Evolutionary conservation across 2,113 vertebrate species (phyloP).

Genomic region (Mixornis gularis): DNA sequence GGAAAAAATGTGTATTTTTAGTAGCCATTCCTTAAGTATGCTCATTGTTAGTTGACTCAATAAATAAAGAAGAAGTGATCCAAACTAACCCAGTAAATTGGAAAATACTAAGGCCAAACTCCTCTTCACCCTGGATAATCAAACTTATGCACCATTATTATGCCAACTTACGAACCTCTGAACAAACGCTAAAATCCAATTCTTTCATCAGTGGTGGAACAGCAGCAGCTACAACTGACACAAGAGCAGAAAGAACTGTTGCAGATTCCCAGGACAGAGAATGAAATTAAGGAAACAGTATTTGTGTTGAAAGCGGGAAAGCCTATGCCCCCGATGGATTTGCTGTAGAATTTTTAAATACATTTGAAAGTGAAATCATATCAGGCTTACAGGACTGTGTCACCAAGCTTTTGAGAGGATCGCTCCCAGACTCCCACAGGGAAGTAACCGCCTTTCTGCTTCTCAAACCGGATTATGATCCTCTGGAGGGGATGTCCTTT

Average conservation of each 20-base stretch:
- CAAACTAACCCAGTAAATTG: not conserved
- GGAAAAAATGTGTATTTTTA: not conserved
- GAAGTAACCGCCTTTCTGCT: slow-evolving; percentile 20
- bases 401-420: slow-evolving; percentile 62
- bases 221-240: slow-evolving; percentile 31
- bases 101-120: not conserved
- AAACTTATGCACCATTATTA: slow-evolving; percentile 31
- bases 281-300: slow-evolving; percentile 50
- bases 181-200: slow-evolving; percentile 51
- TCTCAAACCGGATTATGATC: slow-evolving; percentile 32
- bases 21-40: not conserved
- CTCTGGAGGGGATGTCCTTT: slow-evolving; percentile 39
- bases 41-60: not conserved
- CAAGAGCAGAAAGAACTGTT: slow-evolving; percentile 40
- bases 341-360: slow-evolving; percentile 61
- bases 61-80: not conserved
- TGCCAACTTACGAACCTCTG: slow-evolving; percentile 1
- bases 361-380: slow-evolving; percentile 66
- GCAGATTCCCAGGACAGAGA: slow-evolving; percentile 53
- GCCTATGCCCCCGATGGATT: slow-evolving; percentile 43
- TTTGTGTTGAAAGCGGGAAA: slow-evolving; percentile 56
- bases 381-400: slow-evolving; percentile 46
- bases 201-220: slow-evolving; percentile 48
- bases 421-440: slow-evolving; percentile 51
- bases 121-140: not conserved